A percentile compares a stretch with the other conserved stretches of the same genome.
These are phyloP conservation scores for Ferrisia virgata DNA, from an alignment of 2,888 invertebrate species.

Conservation along the genomic window DNA sequence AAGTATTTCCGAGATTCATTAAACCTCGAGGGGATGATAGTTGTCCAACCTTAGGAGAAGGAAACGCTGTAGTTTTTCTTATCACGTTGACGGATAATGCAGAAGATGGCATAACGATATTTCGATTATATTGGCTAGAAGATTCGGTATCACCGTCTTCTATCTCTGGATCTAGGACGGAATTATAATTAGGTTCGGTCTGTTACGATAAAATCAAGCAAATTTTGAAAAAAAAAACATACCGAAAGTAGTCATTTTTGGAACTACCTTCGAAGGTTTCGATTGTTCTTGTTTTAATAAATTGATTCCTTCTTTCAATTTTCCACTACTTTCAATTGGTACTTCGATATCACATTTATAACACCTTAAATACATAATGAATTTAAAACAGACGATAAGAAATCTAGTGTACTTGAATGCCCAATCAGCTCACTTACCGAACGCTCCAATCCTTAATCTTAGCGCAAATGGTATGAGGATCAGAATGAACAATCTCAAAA, in stretches of 20 bases:
- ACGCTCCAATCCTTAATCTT: conserved; percentile 53
- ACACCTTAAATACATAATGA: conserved; percentile 56
- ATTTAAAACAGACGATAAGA: not conserved
- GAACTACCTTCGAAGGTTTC: not conserved
- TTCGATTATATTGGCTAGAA: not conserved
- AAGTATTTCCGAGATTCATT: conserved; percentile 90
- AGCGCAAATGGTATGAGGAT: conserved; percentile 69
- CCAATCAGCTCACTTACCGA: not conserved
- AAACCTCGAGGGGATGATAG: conserved; percentile 60
- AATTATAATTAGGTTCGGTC: not conserved
- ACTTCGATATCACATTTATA: conserved; percentile 73
- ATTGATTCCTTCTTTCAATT: conserved; percentile 71
- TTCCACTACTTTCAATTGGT: conserved; percentile 56
- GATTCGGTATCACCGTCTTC: not conserved
- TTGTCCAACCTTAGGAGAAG: not conserved
- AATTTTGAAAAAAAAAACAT: not conserved
- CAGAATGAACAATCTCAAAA: conserved; percentile 70
- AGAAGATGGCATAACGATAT: not conserved
- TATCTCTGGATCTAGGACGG: not conserved
- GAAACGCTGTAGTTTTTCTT: not conserved
- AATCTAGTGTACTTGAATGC: not conserved
- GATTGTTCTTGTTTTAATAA: conserved; percentile 53
- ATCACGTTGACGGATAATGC: not conserved
- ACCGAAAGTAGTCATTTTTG: not conserved
- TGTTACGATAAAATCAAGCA: not conserved